Evolutionary conservation across 2,113 vertebrate species (phyloP), one percentile per base, ranked within the genome.

Genomic region (Sylvilagus bachmani): DNA sequence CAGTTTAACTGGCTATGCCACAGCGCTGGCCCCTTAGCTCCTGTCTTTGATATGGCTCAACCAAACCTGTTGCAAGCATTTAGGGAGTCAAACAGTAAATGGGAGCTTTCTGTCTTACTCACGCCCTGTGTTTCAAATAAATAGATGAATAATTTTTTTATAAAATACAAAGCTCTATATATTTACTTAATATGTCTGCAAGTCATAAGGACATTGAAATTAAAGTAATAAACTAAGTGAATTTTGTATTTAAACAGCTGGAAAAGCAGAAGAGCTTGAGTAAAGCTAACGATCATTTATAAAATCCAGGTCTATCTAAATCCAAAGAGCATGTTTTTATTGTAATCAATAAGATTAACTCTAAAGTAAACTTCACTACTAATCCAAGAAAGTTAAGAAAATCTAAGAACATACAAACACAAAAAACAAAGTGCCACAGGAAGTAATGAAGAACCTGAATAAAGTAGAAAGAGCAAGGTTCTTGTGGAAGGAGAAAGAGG

Each of bases 181-280:
- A 58, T 13, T 16, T 58, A 58, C 55, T 44, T 44, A 17, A 27
- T 27, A 19, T 31, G 25, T 70, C 51, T 77, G 69, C 8, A 94
- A 33, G 51, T 24, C 75, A 66, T 7, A 81, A 71, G 92, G 25
- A 31, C 29, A n/a, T 13, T 36, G 33, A 58, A 27, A 67, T n/a
- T 81, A 61, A 94, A 90, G 66, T 25, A 88, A 67, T 84, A 29
- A 33, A 81, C 8, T n/a, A 70, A 53, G 25, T 31, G 58, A 84
- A 71, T 22, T 31, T 74, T 89, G 73, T 91, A 70, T 74, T 61
- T 53, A 53, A 84, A 24, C 24, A 53, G 10, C 2, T 67, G 31
- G 62, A 92, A 91, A 92, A 84, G 77, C 61, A 83, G 21, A 78
- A 66, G 24, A 86, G 27, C 73, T 0, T 17, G 19, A 17, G 13